Evolutionary conservation across 2,888 invertebrate genomes (phyloP), one percentile per base, ranked within the genome.

Genomic region (Caenorhabditis becei): DNA sequence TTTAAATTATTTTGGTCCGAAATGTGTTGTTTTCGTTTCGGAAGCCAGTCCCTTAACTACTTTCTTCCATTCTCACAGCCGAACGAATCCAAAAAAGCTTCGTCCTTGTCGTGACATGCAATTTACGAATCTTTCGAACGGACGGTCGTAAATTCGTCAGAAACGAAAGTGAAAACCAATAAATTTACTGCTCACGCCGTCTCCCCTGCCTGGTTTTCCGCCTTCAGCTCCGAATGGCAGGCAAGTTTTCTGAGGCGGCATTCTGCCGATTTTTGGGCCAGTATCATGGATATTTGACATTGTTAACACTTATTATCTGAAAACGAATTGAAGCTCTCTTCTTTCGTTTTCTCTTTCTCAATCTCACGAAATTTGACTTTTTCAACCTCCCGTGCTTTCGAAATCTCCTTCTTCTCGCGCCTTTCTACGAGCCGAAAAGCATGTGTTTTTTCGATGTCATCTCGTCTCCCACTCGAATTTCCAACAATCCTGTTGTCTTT

Each of bases 391-490:
- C 18, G 44, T 11, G 23, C 24, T 23, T 51, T 23, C 11, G 51
- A 10, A 2, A 24, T 11, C 18, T 56, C 14, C 18, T 26, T n/a
- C 37, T 16, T 35, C 28, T 37, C 41, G 4, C 41, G 16, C 37
- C 35, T 41, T 5, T 41, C 41, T 41, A 41, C 41, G 41, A 41
- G 20, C 18, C 1, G 8, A 11, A 20, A 51, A 66, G 66, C 66
- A 66, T 66, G 37, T 66, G 66, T 66, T 66, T 66, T 66, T 59
- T 59, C 58, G 18, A 37, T 59, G 41, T 59, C 51, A 18, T 44
- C 41, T 41, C 18, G 37, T 54, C 37, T 69, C 56, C 69, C 69
- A 69, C 69, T 69, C 69, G 58, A 58, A 69, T 69, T 69, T 69
- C 69, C 58, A 58, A 58, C 58, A 62, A 49, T 62, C 10, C n/a